These are phyloP conservation scores for Eriocheir sinensis DNA, from an alignment of 1,140 invertebrate species.

Conservation along the genomic window DNA sequence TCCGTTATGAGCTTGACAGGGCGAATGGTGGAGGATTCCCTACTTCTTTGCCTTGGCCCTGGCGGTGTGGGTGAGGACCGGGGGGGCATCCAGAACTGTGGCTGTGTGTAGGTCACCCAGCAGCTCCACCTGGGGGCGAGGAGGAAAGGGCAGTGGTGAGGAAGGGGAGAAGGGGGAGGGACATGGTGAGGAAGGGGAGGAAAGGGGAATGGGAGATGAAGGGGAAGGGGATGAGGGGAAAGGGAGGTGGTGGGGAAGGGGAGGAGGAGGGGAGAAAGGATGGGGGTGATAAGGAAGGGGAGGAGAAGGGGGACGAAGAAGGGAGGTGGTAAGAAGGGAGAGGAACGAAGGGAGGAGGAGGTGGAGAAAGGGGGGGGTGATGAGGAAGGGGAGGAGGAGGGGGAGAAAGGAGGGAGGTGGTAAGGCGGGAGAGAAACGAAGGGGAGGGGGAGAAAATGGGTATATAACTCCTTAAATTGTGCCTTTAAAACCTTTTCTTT, in stretches of 20 bases:
- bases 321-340: no score
- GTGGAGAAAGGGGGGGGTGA: not conserved
- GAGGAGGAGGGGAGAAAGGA: not conserved
- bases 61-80: conserved; percentile 77
- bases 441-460: no score
- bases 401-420: not conserved
- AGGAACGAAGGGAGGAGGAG: not conserved
- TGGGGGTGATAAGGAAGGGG: no score
- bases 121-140: conserved; percentile 80
- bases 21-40: not conserved
- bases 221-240: no score
- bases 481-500: no score
- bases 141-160: not conserved
- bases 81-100: conserved; percentile 79
- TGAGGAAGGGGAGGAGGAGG: not conserved
- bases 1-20: no score
- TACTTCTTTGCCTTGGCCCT: conserved; percentile 45
- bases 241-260: not conserved
- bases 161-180: not conserved
- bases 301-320: not conserved
- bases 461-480: no score
- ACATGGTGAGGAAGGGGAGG: no score
- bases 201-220: no score
- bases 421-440: no score
- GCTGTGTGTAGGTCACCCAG: conserved; percentile 80